These are phyloP conservation scores for Lithophane leautieri DNA, from an alignment of 2,888 invertebrate species.

Conservation along the genomic window DNA sequence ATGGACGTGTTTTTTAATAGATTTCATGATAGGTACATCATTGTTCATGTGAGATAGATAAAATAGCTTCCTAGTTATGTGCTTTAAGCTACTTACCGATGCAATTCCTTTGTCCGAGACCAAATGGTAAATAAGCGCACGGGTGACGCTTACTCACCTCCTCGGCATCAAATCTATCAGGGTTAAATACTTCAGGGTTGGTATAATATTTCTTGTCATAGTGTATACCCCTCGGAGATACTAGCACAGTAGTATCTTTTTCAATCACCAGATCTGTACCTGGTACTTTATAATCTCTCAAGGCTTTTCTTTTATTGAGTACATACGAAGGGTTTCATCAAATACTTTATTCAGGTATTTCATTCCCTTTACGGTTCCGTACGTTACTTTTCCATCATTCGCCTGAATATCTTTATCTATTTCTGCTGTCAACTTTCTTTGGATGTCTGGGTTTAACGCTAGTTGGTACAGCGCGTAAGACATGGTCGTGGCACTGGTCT, in stretches of 20 bases:
- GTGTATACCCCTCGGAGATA: constrained; percentile 81
- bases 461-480: constrained; percentile 68
- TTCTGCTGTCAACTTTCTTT: constrained; percentile 76
- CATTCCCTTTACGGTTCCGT: constrained; percentile 80
- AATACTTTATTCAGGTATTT: constrained; percentile 81
- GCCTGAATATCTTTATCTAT: constrained; percentile 74
- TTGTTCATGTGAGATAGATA: not conserved
- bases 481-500: constrained; percentile 83
- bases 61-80: not conserved
- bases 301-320: constrained; percentile 81
- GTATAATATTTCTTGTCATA: constrained; percentile 81
- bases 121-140: constrained; percentile 82
- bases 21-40: not conserved
- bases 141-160: constrained; percentile 73
- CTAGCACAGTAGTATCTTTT: constrained; percentile 74
- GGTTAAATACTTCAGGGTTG: constrained; percentile 84
- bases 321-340: constrained; percentile 82
- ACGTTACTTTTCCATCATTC: constrained; percentile 76
- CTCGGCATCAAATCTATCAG: constrained; percentile 82
- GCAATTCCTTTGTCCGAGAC: constrained; percentile 83
- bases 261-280: constrained; percentile 76
- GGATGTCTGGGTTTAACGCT: constrained; percentile 75
- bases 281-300: constrained; percentile 76
- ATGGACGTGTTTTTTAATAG: not conserved
- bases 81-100: constrained; percentile 74